Evolutionary conservation across 2,797 vertebrate species (phyloP), one percentile per base, ranked within the genome.

Genomic region (Chaunax sp.): DNA sequence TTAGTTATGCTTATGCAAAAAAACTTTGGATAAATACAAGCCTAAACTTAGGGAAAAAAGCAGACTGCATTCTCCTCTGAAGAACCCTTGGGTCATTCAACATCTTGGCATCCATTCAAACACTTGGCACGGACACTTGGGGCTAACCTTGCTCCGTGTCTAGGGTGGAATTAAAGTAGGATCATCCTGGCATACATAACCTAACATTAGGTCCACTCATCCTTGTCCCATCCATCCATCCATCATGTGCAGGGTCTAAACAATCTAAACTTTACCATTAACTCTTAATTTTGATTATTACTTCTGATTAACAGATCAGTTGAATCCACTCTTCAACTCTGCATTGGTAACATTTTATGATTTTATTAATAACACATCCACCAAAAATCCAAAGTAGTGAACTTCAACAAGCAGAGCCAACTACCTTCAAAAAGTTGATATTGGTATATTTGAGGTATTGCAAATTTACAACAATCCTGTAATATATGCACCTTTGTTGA

Each of bases 71-170:
- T 88, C 82, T 84, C 82, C 87, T 87, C 77, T 81, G 75, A 70
- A 56, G 75, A 89, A 83, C 77, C 75, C 74, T 59, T 46, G 65
- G 86, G 80, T 83, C 85, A 85, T 79, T 86, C 41, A 38, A 79
- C 80, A 55, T 25, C 38, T 74, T 90, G 89, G 89, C 88, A 88
- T 37, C 64, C 47, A 66, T 71, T 87, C 77, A 77, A 83, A 80
- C 60, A 67, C 84, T 88, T 91, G 85, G 88, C 90, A 89, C 77
- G 56, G 72, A 80, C 81, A 78, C 80, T 59, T 73, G 66, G 52
- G 65, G 64, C 77, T 88, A 90, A 90, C 89, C 88, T 89, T 88
- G 87, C 76, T 82, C 60, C 55, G 70, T 86, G 72, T 79, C 78
- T 75, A 57, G 73, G 69, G 75, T 72, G 75, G 82, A 87, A 78